These are phyloP conservation scores for Siderastrea radians DNA, from an alignment of 92 coral and sea anemone genomes.

Conservation along the genomic window DNA sequence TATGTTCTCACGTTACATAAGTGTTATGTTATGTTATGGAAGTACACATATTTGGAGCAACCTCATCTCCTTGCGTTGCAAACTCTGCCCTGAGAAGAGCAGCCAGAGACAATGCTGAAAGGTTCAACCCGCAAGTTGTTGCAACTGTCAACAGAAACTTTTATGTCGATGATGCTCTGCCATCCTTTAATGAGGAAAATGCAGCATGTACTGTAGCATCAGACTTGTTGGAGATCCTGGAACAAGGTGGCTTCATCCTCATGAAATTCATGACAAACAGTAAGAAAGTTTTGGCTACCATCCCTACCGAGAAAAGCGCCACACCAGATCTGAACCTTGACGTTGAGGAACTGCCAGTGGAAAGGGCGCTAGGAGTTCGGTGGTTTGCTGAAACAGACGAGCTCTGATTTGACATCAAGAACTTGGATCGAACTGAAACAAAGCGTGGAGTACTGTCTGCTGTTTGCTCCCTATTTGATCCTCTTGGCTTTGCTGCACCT, in stretches of 20 bases:
- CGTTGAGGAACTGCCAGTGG: conserved; percentile 58
- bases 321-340: conserved; percentile 45
- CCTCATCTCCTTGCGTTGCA: background rate
- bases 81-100: conserved; percentile 59
- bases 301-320: conserved; percentile 29
- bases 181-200: background rate
- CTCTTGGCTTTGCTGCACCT: conserved; percentile 71
- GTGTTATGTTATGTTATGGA: conserved; percentile 24
- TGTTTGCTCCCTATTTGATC: conserved; percentile 68
- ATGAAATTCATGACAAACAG: conserved; percentile 4
- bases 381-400: too few species aligned
- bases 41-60: conserved; percentile 76
- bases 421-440: too few species aligned
- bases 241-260: too few species aligned
- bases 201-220: too few species aligned
- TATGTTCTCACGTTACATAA: too few species aligned
- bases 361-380: background rate
- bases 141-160: conserved; percentile 46
- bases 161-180: conserved; percentile 63
- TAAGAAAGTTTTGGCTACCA: conserved; percentile 43
- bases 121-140: conserved; percentile 50
- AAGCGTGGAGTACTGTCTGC: conserved; percentile 59
- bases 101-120: conserved; percentile 56
- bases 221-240: too few species aligned
- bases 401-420: too few species aligned